Evolutionary conservation across 2,797 vertebrate genomes (phyloP).

Genomic region (Calcarius lapponicus): DNA sequence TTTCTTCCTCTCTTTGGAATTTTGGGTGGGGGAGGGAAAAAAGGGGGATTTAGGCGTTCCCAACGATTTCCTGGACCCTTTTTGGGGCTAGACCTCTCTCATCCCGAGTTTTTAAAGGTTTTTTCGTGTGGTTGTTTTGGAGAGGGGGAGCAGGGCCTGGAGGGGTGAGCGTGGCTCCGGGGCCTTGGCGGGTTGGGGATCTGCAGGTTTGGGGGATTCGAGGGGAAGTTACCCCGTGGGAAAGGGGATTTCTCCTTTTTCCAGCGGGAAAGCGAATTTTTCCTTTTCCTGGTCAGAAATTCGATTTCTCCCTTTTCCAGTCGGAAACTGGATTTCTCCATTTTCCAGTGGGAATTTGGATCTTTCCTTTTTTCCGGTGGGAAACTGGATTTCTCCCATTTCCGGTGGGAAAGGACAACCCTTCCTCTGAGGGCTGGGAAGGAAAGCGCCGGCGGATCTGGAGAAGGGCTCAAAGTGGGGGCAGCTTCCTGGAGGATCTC

Average conservation of each 20-base stretch:
- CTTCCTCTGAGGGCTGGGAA: not conserved
- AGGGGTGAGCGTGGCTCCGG: not conserved
- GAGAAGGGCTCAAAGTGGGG: not conserved
- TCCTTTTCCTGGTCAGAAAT: accelerated
- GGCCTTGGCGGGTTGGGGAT: not conserved
- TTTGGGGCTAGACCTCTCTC: not conserved
- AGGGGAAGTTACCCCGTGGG: not conserved
- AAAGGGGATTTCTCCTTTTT: not conserved
- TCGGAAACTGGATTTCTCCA: accelerated
- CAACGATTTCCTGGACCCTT: not conserved
- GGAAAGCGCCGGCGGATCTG: not conserved
- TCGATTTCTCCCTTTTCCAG: accelerated
- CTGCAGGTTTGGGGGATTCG: not conserved
- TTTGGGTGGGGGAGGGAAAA: not conserved
- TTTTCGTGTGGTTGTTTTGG: not conserved
- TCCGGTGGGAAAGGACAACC: not conserved
- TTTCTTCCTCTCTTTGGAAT: constrained; percentile 57
- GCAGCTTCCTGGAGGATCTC: not conserved
- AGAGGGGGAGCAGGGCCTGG: not conserved
- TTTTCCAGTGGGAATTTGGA: not conserved
- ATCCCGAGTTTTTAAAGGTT: too few relatives aligned
- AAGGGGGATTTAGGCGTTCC: not conserved
- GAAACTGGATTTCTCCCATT: too few relatives aligned
- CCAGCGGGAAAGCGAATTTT: accelerated
- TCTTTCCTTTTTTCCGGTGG: not conserved